Conservation (phyloP, 2,888 invertebrate species). For the Conomelus anceps region DNA sequence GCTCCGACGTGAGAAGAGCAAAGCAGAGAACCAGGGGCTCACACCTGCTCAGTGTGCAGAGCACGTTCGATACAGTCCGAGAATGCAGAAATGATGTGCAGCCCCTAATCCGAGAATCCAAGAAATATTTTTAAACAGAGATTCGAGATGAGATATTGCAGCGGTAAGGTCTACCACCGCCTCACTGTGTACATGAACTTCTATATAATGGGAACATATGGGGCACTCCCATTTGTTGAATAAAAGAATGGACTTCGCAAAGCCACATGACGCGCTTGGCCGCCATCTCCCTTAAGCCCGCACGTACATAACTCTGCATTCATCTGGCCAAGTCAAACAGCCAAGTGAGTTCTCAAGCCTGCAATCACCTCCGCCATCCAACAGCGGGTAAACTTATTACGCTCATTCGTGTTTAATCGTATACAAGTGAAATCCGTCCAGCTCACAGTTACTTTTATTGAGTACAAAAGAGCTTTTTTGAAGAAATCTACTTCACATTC, state of each 20-base stretch:
- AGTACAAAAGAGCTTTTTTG: not conserved
- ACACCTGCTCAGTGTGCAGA: not conserved
- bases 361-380: not conserved
- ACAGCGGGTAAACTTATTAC: too few species aligned
- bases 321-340: not conserved
- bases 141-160: conserved; percentile 10
- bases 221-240: conserved; percentile 1
- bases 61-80: not conserved
- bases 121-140: conserved; percentile 12
- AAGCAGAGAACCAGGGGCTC: too few species aligned
- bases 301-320: not conserved
- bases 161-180: not conserved
- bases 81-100: conserved; percentile 9
- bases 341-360: too few species aligned
- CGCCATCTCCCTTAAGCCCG: not conserved
- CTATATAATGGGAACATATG: conserved; percentile 9
- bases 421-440: not conserved
- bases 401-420: not conserved
- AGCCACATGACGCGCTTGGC: not conserved
- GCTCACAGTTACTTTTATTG: not conserved
- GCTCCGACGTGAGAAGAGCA: not conserved
- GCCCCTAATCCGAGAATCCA: not conserved
- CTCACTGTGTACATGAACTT: not conserved
- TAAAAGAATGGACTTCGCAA: conserved; percentile 4
- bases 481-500: not conserved